A percentile compares a stretch with the other conserved stretches of the same genome.
phyloP scores from a whole-genome alignment of 2,113 vertebrate species.

The Saccopteryx leptura region DNA sequence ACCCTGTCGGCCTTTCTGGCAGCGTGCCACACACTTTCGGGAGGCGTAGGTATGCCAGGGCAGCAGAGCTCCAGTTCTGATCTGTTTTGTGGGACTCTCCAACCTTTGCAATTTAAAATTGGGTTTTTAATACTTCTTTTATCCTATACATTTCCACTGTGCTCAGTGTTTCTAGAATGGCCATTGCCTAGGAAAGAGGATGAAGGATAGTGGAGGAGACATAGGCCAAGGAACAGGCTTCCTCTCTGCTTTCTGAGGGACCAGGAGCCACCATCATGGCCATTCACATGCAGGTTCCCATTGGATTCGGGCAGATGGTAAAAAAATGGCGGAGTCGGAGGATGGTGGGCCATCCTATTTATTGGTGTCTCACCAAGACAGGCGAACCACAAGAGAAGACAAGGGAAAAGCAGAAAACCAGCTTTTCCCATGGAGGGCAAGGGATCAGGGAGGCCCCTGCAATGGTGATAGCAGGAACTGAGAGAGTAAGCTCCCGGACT shows the following conservation, averaged over 20 bases:
- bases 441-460: too few species aligned
- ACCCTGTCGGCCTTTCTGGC: not conserved
- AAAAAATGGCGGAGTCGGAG: too few species aligned
- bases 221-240: not conserved
- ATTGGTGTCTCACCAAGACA: too few species aligned
- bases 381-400: too few species aligned
- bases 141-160: not conserved
- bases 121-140: not conserved
- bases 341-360: too few species aligned
- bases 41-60: accelerated
- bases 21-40: not conserved
- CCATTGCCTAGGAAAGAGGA: not conserved
- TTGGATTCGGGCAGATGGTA: too few species aligned
- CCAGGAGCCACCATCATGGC: too few species aligned
- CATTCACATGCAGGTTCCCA: too few species aligned
- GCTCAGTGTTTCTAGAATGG: not conserved
- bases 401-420: too few species aligned
- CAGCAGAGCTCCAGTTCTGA: not conserved
- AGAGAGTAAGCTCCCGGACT: too few species aligned
- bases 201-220: not conserved
- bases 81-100: not conserved
- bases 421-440: too few species aligned
- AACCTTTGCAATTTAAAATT: not conserved
- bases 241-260: not conserved
- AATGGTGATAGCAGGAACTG: too few species aligned